Evolutionary conservation across 2,797 vertebrate genomes (phyloP).

Genomic region (Bradypus variegatus): DNA sequence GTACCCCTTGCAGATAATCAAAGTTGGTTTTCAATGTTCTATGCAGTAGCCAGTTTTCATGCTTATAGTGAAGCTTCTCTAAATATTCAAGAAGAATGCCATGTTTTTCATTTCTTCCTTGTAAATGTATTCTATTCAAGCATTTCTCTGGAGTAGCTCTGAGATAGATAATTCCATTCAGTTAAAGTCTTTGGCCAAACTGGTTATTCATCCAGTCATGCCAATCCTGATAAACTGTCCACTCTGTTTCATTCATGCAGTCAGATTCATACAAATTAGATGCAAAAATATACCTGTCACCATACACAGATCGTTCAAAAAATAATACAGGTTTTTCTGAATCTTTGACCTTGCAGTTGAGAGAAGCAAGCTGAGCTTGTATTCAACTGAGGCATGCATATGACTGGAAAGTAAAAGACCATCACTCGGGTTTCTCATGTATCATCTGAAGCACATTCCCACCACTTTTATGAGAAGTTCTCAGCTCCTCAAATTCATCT

Average conservation of each 20-base stretch:
- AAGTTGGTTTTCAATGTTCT: slow-evolving; percentile 83
- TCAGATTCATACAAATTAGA: no score
- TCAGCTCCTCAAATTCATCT: slow-evolving; percentile 68
- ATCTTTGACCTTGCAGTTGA: slow-evolving; percentile 84
- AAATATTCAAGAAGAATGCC: slow-evolving; percentile 90
- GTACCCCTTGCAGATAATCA: slow-evolving; percentile 85
- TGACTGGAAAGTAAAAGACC: slow-evolving; percentile 81
- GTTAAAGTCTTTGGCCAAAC: slow-evolving; percentile 64
- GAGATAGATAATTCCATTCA: slow-evolving; percentile 94
- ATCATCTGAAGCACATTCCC: no score
- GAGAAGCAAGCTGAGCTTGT: no score
- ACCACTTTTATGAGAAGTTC: slow-evolving; percentile 76
- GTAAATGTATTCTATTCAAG: slow-evolving; percentile 82
- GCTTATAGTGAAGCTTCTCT: slow-evolving; percentile 70
- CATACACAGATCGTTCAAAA: slow-evolving; percentile 85
- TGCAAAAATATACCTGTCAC: slow-evolving; percentile 66
- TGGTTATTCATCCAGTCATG: no score
- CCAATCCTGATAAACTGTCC: no score
- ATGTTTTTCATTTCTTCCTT: slow-evolving; percentile 88
- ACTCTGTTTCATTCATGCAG: no score
- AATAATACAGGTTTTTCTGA: slow-evolving; percentile 85
- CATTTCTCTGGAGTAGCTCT: slow-evolving; percentile 89
- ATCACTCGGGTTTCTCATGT: no score
- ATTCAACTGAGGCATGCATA: slow-evolving; percentile 79
- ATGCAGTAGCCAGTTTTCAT: slow-evolving; percentile 55